phyloP scores from a whole-genome alignment of 2,797 vertebrate species.

The Paramormyrops hopkinsi region DNA sequence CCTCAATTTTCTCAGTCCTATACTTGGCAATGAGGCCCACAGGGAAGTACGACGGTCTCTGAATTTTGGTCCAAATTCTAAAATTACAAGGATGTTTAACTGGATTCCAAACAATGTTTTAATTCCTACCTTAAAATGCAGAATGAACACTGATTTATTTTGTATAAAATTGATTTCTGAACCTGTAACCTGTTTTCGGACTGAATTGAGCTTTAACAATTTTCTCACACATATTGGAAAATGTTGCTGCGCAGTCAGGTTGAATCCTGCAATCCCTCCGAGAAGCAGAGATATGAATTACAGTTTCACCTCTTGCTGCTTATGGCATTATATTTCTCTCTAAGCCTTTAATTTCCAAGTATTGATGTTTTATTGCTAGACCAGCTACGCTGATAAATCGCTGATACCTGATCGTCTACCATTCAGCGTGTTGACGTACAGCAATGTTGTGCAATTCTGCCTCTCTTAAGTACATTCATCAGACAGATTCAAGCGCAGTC shows the following conservation, averaged over 20 bases:
- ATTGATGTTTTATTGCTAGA: conserved; percentile 27
- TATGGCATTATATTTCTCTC: neutral
- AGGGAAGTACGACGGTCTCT: conserved; percentile 36
- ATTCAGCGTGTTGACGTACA: neutral
- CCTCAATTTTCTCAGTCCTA: conserved; percentile 27
- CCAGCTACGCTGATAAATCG: neutral
- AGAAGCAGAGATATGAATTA: conserved; percentile 12
- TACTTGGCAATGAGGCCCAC: conserved; percentile 36
- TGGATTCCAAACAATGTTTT: conserved; percentile 26
- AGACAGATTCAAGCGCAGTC: neutral
- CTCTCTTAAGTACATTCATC: neutral
- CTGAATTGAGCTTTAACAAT: conserved; percentile 35
- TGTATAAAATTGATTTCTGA: conserved; percentile 36
- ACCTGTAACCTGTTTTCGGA: conserved; percentile 41
- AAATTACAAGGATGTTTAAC: conserved; percentile 25
- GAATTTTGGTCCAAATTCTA: conserved; percentile 20
- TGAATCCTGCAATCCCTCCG: conserved; percentile 27
- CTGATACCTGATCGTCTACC: conserved; percentile 16
- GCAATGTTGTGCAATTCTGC: neutral
- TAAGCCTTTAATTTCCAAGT: neutral
- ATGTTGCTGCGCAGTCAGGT: conserved; percentile 26
- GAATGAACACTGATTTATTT: conserved; percentile 35
- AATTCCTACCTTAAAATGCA: conserved; percentile 33
- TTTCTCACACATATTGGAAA: conserved; percentile 42
- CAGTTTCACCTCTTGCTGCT: conserved; percentile 10